Evolutionary conservation across 2,888 invertebrate species (phyloP), one percentile per base, ranked within the genome.

Genomic region (Patella caerulea): DNA sequence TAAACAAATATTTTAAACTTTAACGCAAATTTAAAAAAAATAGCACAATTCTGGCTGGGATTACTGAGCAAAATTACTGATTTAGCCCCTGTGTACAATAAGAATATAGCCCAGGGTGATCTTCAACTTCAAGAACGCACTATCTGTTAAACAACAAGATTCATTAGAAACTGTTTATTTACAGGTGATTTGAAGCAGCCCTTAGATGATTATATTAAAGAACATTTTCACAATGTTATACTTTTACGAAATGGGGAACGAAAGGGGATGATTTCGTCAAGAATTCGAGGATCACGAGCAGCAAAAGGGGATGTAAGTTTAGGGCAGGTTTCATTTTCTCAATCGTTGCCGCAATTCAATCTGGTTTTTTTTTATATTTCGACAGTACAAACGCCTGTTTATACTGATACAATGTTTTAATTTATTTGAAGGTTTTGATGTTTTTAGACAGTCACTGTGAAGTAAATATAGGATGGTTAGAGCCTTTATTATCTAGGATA

Each of bases 391-490:
- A 11, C 59, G 9, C n/a, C 9, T 9, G 19, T 19, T 59, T 19
- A 19, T 59, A 59, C 59, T 2, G 19, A 19, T 19, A 19, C 19
- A 59, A 59, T 19, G 17, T 17, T 19, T 59, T 65, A 14, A 65
- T 65, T 19, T 3, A 24, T 71, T 87, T 88, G 71, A 89, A 95
- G 94, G 95, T 97, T 0, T 91, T 99, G 54, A 94, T 98, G 2
- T 99, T 99, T 90, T 92, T 99, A 4, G 99, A 99, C 91, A 97
- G 97, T 82, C 99, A 99, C 89, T 95, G 98, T 82, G 99, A 99
- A 93, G 97, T 98, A 1, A 99, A 98, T 90, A 92, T 93, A 1
- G 94, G 95, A 82, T 99, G 94, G 95, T 93, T 97, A 81, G 95
- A 98, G 88, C 98, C 98, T 0, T 92, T 98, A 75, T 93, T 98